Base-by-base conservation (phyloP, 1,140 invertebrate species). In the Drosophila nigromelanica region DNA sequence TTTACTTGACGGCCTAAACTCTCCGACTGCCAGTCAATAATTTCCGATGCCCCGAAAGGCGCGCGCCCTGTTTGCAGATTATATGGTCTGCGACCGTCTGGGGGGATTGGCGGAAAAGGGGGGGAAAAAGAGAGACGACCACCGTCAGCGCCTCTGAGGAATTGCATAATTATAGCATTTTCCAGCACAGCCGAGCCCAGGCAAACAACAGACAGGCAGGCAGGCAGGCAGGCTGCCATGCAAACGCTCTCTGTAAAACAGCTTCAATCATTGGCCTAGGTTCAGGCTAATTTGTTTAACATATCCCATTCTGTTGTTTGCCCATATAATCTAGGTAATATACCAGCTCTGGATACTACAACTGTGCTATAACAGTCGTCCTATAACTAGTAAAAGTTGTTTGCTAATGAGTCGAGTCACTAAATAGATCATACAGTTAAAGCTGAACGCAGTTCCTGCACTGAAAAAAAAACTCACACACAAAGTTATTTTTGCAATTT, bases 141-240 rank as follows among this genome's bases (percentile, higher is more conserved):
- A 90, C 87, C 87, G 74, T 90, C 87, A 90, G 76, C 64, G 87
- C 87, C 87, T 90, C 82, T 90, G 87, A 90, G 87, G 87, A 90
- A 90, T 90, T 90, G 82, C 87, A 90, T 90, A 90, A 90, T 90
- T 90, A 90, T 83, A 90, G 87, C 81, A 76, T 79, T 86, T 83
- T 74, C 76, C 83, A 55, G 51, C 39, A 30, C n/a, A 48, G 35
- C 45, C 69, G 18, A 52, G 45, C 62, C 69, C 73, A 70, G 58
- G 40, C 52, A 33, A 30, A 30, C 59, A 24, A 24, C 42, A 63
- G 56, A 11, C 35, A 10, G 14, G 10, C 18, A 3, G 21, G 10
- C 21, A 18, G 35, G 10, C 37, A 39, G 48, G 60, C 61, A 21
- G 48, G 51, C 21, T 24, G 21, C 21, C 33, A 52, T 35, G 51